phyloP scores from a whole-genome alignment of 2,888 invertebrate species.

The Protophormia terraenovae region DNA sequence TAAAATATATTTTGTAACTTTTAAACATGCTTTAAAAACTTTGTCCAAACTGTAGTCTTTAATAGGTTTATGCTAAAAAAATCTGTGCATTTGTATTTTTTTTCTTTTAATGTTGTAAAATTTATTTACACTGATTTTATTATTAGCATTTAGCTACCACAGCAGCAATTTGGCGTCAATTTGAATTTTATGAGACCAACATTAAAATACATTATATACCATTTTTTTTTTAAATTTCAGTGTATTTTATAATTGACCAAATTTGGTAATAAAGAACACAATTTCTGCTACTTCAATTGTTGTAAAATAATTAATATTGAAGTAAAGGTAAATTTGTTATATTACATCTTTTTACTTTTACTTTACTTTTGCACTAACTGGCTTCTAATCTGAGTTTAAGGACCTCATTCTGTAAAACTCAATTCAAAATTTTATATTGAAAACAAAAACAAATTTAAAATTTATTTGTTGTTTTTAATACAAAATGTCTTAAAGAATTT shows the following conservation, averaged over 20 bases:
- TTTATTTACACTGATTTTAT: constrained; percentile 19
- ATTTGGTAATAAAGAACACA: neutral
- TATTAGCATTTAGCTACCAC: constrained; percentile 14
- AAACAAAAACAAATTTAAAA: no score
- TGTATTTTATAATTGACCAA: neutral
- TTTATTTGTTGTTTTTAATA: no score
- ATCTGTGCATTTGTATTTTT: constrained; percentile 11
- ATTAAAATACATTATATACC: neutral
- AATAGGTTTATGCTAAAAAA: constrained; percentile 48
- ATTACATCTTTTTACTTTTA: no score
- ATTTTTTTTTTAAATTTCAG: neutral
- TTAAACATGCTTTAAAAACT: neutral
- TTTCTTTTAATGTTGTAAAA: neutral
- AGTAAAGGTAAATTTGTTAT: no score
- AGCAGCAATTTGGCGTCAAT: constrained; percentile 39
- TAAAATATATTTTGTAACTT: neutral
- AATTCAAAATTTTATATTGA: no score
- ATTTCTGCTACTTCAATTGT: no score
- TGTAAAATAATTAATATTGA: no score
- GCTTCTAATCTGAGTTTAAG: no score
- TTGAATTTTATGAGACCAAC: constrained; percentile 35
- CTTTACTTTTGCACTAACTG: no score
- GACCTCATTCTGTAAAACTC: no score
- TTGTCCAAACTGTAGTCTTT: neutral
- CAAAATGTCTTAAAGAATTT: no score